phyloP scores from a whole-genome alignment of 2,797 vertebrate genomes.

The Macroramphosus scolopax region DNA sequence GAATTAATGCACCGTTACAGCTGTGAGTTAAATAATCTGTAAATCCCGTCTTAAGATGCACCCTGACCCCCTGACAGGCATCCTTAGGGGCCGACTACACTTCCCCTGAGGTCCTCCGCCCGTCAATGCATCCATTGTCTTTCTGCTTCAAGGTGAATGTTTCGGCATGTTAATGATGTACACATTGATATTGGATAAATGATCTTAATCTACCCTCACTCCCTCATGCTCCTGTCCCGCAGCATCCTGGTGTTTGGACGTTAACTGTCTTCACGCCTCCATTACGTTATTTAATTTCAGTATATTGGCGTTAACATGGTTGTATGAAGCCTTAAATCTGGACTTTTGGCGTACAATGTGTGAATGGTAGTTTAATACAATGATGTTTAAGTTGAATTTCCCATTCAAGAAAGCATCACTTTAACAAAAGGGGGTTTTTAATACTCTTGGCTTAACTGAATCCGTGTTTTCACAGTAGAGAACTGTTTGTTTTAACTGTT shows the following conservation, averaged over 20 bases:
- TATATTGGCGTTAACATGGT: constrained; percentile 15
- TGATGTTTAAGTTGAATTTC: no score
- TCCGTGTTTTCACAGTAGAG: no score
- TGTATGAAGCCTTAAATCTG: no score
- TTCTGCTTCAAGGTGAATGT: constrained; percentile 19
- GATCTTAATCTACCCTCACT: constrained; percentile 44
- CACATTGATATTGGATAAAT: constrained; percentile 25
- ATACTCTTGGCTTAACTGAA: no score
- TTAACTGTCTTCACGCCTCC: no score
- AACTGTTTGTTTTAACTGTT: no score
- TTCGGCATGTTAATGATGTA: constrained; percentile 23
- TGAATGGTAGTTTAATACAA: no score
- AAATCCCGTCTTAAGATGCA: constrained; percentile 3
- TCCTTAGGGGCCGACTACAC: no score
- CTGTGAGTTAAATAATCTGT: neutral
- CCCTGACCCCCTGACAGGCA: constrained; percentile 23
- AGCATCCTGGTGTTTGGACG: constrained; percentile 6
- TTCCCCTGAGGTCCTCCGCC: constrained; percentile 5
- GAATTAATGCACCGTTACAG: constrained; percentile 14
- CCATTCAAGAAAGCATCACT: no score
- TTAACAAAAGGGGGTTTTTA: no score
- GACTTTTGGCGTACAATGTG: no score
- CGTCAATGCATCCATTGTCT: constrained; percentile 38
- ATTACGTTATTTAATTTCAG: constrained; percentile 7
- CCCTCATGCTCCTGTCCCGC: constrained; percentile 32